Evolutionary conservation across 2,888 invertebrate genomes (phyloP).

Genomic region (Drosophila merina): DNA sequence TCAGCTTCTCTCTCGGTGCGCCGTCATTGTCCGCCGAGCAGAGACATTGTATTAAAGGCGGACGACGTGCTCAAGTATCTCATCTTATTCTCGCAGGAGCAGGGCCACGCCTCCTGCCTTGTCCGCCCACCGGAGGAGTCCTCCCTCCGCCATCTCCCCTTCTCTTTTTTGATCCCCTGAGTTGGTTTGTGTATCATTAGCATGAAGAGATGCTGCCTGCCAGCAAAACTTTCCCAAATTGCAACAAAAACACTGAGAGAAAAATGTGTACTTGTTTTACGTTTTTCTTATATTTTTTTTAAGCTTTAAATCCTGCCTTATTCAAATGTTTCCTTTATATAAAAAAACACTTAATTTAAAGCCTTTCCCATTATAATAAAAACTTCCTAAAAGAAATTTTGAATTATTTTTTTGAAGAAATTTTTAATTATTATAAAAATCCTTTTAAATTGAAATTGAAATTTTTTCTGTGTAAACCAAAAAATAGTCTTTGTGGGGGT

Average conservation of each 20-base stretch:
- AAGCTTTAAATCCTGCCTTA: no score
- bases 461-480: conserved; percentile 1
- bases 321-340: no score
- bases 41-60: conserved; percentile 40
- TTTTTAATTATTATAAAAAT: no score
- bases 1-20: conserved; percentile 10
- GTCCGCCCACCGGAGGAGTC: conserved; percentile 2
- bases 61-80: conserved; percentile 47
- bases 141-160: not conserved
- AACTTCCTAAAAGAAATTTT: no score
- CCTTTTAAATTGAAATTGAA: no score
- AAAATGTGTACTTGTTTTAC: no score
- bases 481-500: not conserved
- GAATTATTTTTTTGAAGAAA: no score
- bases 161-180: not conserved
- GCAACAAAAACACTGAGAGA: conserved; percentile 11
- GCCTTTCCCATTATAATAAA: no score
- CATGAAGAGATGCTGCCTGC: conserved; percentile 23
- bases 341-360: no score
- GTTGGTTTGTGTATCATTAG: conserved; percentile 38
- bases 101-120: not conserved
- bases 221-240: conserved; percentile 34
- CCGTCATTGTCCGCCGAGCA: conserved; percentile 11
- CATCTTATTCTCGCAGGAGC: conserved; percentile 15
- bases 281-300: not conserved